phyloP scores from a whole-genome alignment of 2,797 vertebrate genomes.

The Sebastes iracundus region DNA sequence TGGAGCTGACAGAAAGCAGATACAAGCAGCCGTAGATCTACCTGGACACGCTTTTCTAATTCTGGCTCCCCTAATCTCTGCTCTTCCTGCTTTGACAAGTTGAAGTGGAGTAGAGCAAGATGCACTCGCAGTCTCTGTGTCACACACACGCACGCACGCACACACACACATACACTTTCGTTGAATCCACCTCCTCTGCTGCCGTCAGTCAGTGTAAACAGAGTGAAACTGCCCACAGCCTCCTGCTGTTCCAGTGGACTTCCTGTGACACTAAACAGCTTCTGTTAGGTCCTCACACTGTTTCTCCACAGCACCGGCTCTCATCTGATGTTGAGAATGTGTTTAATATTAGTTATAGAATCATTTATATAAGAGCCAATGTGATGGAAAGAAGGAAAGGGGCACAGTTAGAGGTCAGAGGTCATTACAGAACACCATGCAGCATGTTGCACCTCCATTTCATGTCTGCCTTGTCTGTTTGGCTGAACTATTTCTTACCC shows the following conservation, averaged over 20 bases:
- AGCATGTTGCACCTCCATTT: not conserved
- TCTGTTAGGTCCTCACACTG: not conserved
- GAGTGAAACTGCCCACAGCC: conserved; percentile 21
- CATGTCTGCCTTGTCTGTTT: not conserved
- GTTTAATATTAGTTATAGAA: not conserved
- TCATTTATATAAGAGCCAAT: not conserved
- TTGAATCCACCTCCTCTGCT: not conserved
- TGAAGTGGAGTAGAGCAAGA: conserved; percentile 24
- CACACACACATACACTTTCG: not conserved
- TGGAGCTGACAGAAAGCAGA: conserved; percentile 19
- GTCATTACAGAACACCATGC: not conserved
- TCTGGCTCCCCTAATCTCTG: conserved; percentile 22
- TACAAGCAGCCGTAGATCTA: not conserved
- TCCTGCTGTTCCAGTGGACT: conserved; percentile 16
- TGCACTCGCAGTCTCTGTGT: not conserved
- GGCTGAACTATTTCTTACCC: not conserved
- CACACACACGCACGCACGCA: not conserved
- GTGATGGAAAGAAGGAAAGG: not conserved
- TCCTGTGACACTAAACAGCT: conserved; percentile 33
- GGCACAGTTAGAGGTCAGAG: not conserved
- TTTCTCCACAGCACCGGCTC: not conserved
- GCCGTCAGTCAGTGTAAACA: conserved; percentile 48
- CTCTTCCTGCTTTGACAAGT: conserved; percentile 69
- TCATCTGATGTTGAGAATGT: not conserved
- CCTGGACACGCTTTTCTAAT: conserved; percentile 32